Evolutionary conservation across 2,797 vertebrate species (phyloP).

Genomic region (Carapus acus): DNA sequence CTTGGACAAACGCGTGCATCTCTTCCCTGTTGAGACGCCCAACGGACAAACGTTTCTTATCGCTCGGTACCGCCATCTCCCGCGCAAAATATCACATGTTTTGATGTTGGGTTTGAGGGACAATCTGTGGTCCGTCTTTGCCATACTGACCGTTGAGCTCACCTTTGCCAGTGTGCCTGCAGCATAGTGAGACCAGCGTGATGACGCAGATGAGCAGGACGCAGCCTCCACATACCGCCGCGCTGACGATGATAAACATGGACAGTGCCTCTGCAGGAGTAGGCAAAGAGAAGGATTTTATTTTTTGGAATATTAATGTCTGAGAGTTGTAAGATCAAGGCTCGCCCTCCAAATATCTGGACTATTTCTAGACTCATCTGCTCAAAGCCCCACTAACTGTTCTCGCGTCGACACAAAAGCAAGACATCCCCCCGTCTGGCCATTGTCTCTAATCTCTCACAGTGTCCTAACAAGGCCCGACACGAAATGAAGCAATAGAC

Average conservation of each 20-base stretch:
- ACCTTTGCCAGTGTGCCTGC: conserved; percentile 83
- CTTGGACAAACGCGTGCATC: conserved; percentile 80
- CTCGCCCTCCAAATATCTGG: conserved; percentile 47
- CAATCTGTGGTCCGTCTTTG: conserved; percentile 38
- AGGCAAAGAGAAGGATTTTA: conserved; percentile 10
- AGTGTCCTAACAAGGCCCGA: conserved; percentile 75
- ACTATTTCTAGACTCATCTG: conserved; percentile 54
- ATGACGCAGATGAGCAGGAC: conserved; percentile 79
- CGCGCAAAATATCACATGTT: conserved; percentile 17
- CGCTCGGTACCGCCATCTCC: conserved; percentile 5
- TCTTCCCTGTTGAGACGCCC: conserved; percentile 63
- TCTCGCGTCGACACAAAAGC: conserved; percentile 43
- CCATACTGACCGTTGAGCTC: conserved; percentile 74
- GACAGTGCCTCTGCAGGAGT: conserved; percentile 76
- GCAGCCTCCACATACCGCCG: conserved; percentile 72
- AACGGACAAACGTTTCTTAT: conserved; percentile 15
- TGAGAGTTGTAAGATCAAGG: too few relatives aligned
- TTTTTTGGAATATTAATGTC: too few relatives aligned
- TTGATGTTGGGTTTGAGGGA: conserved; percentile 41
- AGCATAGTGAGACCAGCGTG: conserved; percentile 79
- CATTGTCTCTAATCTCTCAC: conserved; percentile 75
- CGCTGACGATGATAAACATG: conserved; percentile 76
- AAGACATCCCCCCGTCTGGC: conserved; percentile 51
- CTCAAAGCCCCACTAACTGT: conserved; percentile 35
- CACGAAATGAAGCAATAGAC: conserved; percentile 74